These are phyloP conservation scores for Chloroclysta siterata DNA, from an alignment of 2,888 invertebrate species.

Conservation along the genomic window DNA sequence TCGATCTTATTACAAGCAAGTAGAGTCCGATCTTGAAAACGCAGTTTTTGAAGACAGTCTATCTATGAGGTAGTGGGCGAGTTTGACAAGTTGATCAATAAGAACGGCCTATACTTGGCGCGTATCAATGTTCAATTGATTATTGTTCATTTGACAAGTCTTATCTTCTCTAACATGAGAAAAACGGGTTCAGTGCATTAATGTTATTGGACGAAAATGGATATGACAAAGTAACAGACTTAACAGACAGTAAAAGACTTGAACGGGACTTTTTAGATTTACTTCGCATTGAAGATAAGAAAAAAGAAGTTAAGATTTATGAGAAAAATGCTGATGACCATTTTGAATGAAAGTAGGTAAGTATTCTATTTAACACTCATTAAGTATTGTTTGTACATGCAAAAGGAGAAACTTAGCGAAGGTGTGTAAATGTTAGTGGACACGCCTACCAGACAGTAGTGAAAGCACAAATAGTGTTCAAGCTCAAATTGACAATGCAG, in stretches of 20 bases:
- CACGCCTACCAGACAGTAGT: conserved; percentile 8
- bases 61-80: conserved; percentile 47
- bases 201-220: not conserved
- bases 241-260: too few species aligned
- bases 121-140: conserved; percentile 50
- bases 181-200: conserved; percentile 24
- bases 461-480: conserved; percentile 14
- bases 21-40: conserved; percentile 23
- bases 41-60: conserved; percentile 7
- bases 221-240: not conserved
- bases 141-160: conserved; percentile 48
- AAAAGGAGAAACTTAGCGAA: conserved; percentile 13
- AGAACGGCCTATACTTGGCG: conserved; percentile 54
- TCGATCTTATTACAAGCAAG: conserved; percentile 18
- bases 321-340: too few species aligned
- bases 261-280: too few species aligned
- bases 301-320: too few species aligned
- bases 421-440: conserved; percentile 7
- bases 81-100: conserved; percentile 62
- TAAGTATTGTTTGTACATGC: conserved; percentile 10
- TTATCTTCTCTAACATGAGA: conserved; percentile 29
- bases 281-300: too few species aligned
- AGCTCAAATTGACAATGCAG: not conserved
- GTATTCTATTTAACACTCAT: too few species aligned
- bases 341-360: too few species aligned